Percentiles rank a stretch among this genome's conserved stretches.
These are phyloP conservation scores for Tribolium madens DNA, from an alignment of 1,140 invertebrate genomes.

Conservation along the genomic window DNA sequence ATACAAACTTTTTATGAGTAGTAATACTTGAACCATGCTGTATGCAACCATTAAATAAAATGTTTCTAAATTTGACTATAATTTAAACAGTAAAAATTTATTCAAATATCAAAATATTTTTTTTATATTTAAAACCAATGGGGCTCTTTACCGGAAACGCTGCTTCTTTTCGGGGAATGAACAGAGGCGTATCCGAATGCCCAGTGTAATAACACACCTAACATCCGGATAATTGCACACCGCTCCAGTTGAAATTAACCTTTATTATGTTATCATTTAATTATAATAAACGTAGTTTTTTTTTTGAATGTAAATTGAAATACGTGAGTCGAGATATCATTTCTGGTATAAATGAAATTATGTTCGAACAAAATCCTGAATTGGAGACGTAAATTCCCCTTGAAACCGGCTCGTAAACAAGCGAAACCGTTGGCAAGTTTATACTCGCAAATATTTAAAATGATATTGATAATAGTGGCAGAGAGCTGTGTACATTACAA, in stretches of 20 bases:
- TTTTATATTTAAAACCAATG: too few relatives aligned
- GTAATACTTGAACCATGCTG: too few relatives aligned
- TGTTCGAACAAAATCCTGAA: too few relatives aligned
- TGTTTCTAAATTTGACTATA: too few relatives aligned
- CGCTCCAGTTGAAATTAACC: slow-evolving; percentile 19
- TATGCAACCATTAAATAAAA: too few relatives aligned
- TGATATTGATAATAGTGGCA: slow-evolving; percentile 1
- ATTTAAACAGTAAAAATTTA: too few relatives aligned
- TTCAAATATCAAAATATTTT: too few relatives aligned
- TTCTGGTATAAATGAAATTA: neutral
- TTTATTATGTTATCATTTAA: slow-evolving; percentile 33
- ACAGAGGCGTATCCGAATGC: neutral
- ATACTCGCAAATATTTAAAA: neutral
- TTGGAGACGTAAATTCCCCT: neutral
- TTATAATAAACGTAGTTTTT: slow-evolving; percentile 30
- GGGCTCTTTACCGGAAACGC: neutral
- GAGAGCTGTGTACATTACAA: neutral
- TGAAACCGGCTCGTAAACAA: neutral
- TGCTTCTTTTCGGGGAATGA: neutral
- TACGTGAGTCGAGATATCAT: slow-evolving; percentile 11
- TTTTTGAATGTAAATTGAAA: slow-evolving; percentile 13
- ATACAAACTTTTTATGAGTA: too few relatives aligned
- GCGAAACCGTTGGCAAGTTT: neutral
- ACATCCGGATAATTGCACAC: slow-evolving; percentile 16
- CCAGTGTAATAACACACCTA: slow-evolving; percentile 11